Evolutionary conservation across 2,888 invertebrate genomes (phyloP).

Genomic region (Plebejus anna): DNA sequence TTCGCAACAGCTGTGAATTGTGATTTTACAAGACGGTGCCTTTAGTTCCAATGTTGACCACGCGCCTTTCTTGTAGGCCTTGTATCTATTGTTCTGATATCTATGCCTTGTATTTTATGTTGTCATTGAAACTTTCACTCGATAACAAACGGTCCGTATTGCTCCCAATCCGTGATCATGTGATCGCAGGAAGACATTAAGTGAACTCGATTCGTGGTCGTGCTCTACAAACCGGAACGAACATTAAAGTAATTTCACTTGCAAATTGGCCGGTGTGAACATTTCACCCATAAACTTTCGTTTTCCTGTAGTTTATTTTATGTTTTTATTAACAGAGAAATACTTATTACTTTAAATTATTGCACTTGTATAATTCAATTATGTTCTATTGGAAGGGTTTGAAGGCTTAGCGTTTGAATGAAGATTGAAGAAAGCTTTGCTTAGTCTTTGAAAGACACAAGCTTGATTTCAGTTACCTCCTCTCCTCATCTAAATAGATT

Average conservation of each 20-base stretch:
- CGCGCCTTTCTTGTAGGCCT: not conserved
- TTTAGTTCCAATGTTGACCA: not conserved
- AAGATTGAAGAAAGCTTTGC: too few species aligned
- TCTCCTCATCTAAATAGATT: not conserved
- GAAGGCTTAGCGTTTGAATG: too few species aligned
- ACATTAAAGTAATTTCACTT: constrained; percentile 49
- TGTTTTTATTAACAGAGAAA: not conserved
- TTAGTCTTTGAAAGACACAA: too few species aligned
- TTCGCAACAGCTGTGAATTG: not conserved
- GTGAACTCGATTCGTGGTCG: constrained; percentile 22
- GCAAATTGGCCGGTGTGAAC: constrained; percentile 53
- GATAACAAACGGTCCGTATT: not conserved
- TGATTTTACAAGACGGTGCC: not conserved
- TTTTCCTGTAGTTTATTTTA: constrained; percentile 42
- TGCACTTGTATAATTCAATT: not conserved
- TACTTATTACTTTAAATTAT: not conserved
- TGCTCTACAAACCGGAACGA: constrained; percentile 42
- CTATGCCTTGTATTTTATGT: not conserved
- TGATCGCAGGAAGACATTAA: constrained; percentile 21
- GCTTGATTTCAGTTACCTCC: too few species aligned
- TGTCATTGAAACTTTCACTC: not conserved
- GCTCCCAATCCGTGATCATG: not conserved
- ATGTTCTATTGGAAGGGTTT: too few species aligned
- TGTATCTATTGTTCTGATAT: too few species aligned
- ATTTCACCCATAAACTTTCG: constrained; percentile 58